Evolutionary conservation across 2,797 vertebrate genomes (phyloP).

Genomic region (Liasis olivaceus): DNA sequence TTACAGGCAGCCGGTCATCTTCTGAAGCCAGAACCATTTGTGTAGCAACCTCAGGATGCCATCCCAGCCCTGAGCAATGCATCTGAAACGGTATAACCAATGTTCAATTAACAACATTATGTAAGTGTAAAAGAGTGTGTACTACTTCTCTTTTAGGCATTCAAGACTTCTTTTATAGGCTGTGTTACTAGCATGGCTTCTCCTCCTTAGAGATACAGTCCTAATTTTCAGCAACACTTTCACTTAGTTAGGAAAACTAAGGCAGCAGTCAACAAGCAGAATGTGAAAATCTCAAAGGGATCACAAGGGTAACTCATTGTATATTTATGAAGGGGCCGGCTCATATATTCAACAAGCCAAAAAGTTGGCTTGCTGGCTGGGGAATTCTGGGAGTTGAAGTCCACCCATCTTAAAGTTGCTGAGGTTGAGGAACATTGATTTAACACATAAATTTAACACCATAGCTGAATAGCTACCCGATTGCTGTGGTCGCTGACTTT

Average conservation of each 20-base stretch:
- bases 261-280: too few species aligned
- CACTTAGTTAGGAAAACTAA: not conserved
- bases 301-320: not conserved
- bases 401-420: too few species aligned
- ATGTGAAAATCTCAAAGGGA: not conserved
- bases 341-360: not conserved
- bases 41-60: constrained; percentile 97
- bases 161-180: not conserved
- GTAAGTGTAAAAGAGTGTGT: not conserved
- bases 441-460: not conserved
- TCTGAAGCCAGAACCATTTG: constrained; percentile 94
- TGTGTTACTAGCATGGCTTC: too few species aligned
- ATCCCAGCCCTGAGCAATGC: constrained; percentile 95
- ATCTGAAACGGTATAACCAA: constrained; percentile 75
- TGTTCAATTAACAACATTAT: not conserved
- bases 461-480: constrained; percentile 77
- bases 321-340: not conserved
- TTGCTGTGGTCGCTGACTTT: constrained; percentile 99
- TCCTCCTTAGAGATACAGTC: not conserved
- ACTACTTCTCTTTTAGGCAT: not conserved
- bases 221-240: not conserved
- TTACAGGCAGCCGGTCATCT: constrained; percentile 93
- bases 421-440: not conserved
- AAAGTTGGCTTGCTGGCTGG: not conserved
- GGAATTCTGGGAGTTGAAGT: too few species aligned